phyloP scores from a whole-genome alignment of 2,113 vertebrate genomes.

The Scortum barcoo region DNA sequence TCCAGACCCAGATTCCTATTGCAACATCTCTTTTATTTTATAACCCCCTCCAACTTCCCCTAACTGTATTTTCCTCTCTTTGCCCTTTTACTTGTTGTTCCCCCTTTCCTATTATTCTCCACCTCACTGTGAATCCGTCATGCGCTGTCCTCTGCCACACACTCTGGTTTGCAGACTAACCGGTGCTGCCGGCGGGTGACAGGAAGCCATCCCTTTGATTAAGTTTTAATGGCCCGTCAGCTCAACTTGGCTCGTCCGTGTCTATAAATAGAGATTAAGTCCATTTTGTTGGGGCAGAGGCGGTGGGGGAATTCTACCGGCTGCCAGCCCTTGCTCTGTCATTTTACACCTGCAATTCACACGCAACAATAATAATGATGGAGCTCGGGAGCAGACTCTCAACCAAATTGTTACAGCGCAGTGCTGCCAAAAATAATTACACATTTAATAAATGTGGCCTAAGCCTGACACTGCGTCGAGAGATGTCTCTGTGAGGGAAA shows the following conservation, averaged over 20 bases:
- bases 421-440: conserved; percentile 32
- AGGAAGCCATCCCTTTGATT: conserved; percentile 54
- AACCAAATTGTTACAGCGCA: conserved; percentile 26
- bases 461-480: conserved; percentile 13
- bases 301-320: neutral
- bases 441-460: conserved; percentile 44
- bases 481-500: neutral
- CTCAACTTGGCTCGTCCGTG: conserved; percentile 2
- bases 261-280: conserved; percentile 67
- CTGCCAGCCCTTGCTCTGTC: neutral
- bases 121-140: neutral
- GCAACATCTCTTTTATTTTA: neutral
- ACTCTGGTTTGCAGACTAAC: neutral
- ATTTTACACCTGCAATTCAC: conserved; percentile 20
- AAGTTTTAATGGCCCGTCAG: conserved; percentile 64
- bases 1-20: neutral
- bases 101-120: neutral
- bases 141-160: neutral
- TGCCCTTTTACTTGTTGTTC: neutral
- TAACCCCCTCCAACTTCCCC: neutral
- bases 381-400: conserved; percentile 16
- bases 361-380: conserved; percentile 13
- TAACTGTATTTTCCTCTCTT: neutral
- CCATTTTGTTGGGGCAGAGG: conserved; percentile 16
- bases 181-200: neutral